A percentile compares a stretch with the other conserved stretches of the same genome.
phyloP scores from a whole-genome alignment of 2,797 vertebrate genomes.

The Cirrhinus molitorella region DNA sequence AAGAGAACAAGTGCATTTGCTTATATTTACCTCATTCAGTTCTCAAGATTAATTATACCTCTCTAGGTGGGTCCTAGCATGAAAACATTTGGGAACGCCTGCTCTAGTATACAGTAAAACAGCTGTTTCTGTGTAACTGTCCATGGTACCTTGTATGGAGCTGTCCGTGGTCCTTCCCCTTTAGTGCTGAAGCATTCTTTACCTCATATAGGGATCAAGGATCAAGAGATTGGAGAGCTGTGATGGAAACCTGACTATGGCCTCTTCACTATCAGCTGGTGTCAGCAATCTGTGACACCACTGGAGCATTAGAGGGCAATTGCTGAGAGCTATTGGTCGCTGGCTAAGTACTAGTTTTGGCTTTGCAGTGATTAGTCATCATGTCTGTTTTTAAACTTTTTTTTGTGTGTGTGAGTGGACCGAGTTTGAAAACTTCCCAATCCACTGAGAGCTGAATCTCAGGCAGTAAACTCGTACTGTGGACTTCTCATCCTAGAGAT shows the following conservation, averaged over 20 bases:
- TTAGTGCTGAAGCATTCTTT: constrained; percentile 40
- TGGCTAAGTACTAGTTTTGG: constrained; percentile 4
- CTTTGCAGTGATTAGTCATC: constrained; percentile 8
- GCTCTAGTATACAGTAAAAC: not conserved
- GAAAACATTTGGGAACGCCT: not conserved
- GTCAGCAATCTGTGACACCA: constrained; percentile 44
- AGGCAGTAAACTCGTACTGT: not conserved
- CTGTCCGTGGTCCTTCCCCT: constrained; percentile 4
- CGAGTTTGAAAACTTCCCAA: not conserved
- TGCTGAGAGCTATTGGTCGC: constrained; percentile 23
- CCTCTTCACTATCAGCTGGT: constrained; percentile 44
- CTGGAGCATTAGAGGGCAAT: constrained; percentile 7
- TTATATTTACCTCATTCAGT: not conserved
- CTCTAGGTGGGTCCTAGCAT: not conserved
- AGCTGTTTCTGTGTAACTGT: constrained; percentile 7
- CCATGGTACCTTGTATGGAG: not conserved
- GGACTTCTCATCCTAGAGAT: not conserved
- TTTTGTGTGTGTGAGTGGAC: not conserved
- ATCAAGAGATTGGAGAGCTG: constrained; percentile 38
- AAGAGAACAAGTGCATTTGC: not conserved
- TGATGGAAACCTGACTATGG: constrained; percentile 39
- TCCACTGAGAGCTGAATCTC: not conserved
- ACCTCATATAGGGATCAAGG: constrained; percentile 34
- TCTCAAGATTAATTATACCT: not conserved
- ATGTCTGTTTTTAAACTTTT: not conserved